These are phyloP conservation scores for Temnothorax longispinosus DNA, from an alignment of 1,140 invertebrate species.

Conservation along the genomic window DNA sequence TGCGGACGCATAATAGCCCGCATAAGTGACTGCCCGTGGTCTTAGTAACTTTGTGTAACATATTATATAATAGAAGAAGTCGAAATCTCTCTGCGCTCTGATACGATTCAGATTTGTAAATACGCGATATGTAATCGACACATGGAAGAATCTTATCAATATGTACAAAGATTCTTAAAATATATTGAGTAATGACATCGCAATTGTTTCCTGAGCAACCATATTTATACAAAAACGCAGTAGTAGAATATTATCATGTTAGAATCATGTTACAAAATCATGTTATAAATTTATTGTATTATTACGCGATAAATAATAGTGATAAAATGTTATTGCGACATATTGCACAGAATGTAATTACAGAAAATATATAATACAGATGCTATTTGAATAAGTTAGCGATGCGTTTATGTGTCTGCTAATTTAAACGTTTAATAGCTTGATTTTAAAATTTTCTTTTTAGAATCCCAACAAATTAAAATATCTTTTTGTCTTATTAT, in stretches of 20 bases:
- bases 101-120: slow-evolving; percentile 40
- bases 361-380: slow-evolving; percentile 12
- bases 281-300: slow-evolving; percentile 10
- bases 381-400: neutral
- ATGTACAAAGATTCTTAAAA: neutral
- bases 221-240: slow-evolving; percentile 9
- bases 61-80: neutral
- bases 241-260: neutral
- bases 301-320: neutral
- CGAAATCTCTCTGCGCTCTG: neutral
- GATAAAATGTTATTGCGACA: neutral
- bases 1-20: neutral
- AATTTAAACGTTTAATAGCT: neutral
- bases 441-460: neutral
- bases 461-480: neutral
- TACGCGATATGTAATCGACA: slow-evolving; percentile 11
- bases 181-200: neutral
- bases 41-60: slow-evolving; percentile 30
- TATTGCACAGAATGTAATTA: neutral
- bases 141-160: slow-evolving; percentile 1
- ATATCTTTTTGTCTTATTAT: too few relatives aligned
- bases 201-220: neutral
- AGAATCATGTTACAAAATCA: too few relatives aligned
- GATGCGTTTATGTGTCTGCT: neutral
- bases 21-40: neutral